These are phyloP conservation scores for Epicauta chinensis DNA, from an alignment of 1,140 invertebrate species.

Conservation along the genomic window DNA sequence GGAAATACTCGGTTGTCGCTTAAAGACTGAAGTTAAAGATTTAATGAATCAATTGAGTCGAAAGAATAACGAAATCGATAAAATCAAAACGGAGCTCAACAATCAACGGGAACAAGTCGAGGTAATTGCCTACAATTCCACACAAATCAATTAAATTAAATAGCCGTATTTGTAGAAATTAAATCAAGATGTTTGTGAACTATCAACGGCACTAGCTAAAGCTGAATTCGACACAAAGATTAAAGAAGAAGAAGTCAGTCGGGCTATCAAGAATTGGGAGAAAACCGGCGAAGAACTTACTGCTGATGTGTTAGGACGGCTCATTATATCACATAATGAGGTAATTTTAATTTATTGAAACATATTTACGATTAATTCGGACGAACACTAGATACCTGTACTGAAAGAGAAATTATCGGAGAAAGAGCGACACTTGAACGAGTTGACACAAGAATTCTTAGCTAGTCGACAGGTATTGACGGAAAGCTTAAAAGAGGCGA, in stretches of 20 bases:
- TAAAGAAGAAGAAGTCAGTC: conserved; percentile 37
- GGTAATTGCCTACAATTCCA: conserved; percentile 20
- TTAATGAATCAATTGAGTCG: conserved; percentile 45
- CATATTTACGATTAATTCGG: too few species aligned
- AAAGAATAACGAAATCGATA: conserved; percentile 47
- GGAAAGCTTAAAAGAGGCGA: conserved; percentile 42
- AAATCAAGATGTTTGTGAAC: conserved; percentile 49
- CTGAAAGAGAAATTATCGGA: conserved; percentile 38
- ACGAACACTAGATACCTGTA: conserved; percentile 26
- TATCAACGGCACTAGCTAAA: conserved; percentile 47
- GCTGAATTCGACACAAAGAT: conserved; percentile 34
- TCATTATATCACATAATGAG: conserved; percentile 38
- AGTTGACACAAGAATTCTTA: conserved; percentile 39
- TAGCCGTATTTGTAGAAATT: conserved; percentile 44
- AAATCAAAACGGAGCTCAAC: conserved; percentile 47
- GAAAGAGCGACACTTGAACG: conserved; percentile 41
- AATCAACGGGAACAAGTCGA: conserved; percentile 41
- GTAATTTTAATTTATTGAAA: conserved; percentile 28
- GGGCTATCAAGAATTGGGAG: conserved; percentile 37
- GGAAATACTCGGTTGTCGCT: conserved; percentile 46
- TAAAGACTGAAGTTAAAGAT: conserved; percentile 49
- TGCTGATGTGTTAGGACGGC: conserved; percentile 33
- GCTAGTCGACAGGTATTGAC: conserved; percentile 39
- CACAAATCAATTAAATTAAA: conserved; percentile 7
- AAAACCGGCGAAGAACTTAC: conserved; percentile 37